These are phyloP conservation scores for Phengaris arion DNA, from an alignment of 2,888 invertebrate species.

Conservation along the genomic window DNA sequence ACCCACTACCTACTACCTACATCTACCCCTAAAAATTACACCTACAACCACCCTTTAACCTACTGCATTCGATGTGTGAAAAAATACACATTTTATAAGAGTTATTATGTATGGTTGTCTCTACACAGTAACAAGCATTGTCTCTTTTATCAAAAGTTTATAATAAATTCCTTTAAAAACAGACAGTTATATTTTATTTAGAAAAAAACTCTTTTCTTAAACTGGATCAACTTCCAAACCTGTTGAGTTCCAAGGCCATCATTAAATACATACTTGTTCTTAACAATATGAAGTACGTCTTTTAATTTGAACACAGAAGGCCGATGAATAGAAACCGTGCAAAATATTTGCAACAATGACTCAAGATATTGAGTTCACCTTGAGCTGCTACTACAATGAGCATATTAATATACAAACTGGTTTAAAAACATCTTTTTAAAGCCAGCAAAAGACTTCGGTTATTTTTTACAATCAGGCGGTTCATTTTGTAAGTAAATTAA, in stretches of 20 bases:
- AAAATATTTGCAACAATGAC: slow-evolving; percentile 11
- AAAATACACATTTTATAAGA: no score
- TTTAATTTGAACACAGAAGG: slow-evolving; percentile 4
- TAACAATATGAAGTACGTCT: background rate
- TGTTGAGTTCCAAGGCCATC: background rate
- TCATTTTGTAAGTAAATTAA: background rate
- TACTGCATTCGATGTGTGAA: no score
- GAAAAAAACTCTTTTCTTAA: no score
- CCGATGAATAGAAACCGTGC: background rate
- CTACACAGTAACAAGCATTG: no score
- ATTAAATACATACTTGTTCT: background rate
- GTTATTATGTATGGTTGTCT: no score
- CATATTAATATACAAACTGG: background rate
- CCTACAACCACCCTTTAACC: no score
- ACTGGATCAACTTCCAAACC: background rate
- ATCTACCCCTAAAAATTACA: no score
- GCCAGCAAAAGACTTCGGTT: background rate
- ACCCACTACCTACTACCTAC: no score
- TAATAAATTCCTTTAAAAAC: no score
- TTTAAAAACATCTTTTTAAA: background rate
- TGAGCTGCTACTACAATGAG: background rate
- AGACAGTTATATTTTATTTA: no score
- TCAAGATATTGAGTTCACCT: slow-evolving; percentile 1
- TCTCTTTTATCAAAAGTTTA: no score
- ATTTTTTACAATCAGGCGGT: background rate